Conservation (phyloP, 2,113 vertebrate species). For the Tetraodon nigroviridis region DNA sequence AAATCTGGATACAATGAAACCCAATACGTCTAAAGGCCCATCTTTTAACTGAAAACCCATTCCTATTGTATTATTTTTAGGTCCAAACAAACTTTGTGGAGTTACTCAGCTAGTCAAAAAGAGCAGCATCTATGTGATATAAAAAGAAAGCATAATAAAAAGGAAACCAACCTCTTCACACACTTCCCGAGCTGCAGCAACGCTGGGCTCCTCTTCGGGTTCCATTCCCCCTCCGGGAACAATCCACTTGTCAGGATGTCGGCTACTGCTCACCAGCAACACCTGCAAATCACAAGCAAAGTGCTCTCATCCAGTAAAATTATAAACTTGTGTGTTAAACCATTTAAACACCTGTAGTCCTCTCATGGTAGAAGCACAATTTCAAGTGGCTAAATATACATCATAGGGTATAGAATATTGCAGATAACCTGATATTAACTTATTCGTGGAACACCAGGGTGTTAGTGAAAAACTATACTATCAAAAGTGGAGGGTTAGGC, state of each 20-base stretch:
- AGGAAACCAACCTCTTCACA: conserved; percentile 85
- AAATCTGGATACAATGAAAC: conserved; percentile 54
- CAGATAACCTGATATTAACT: too few relatives aligned
- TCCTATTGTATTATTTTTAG: conserved; percentile 51
- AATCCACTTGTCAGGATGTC: conserved; percentile 96
- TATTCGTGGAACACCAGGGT: too few relatives aligned
- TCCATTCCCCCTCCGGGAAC: conserved; percentile 98
- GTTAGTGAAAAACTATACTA: too few relatives aligned
- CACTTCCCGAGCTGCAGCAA: conserved; percentile 92
- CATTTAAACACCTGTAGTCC: too few relatives aligned
- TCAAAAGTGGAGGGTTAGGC: too few relatives aligned
- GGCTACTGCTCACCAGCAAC: conserved; percentile 94
- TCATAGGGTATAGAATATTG: too few relatives aligned
- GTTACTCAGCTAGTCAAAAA: neutral
- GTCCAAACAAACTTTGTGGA: conserved; percentile 5
- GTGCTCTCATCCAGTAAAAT: neutral
- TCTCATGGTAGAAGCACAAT: too few relatives aligned
- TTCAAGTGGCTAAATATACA: too few relatives aligned
- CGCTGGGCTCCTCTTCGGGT: conserved; percentile 90
- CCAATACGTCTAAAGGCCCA: conserved; percentile 31
- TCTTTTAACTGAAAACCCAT: conserved; percentile 28
- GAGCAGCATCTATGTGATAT: neutral
- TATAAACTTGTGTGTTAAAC: too few relatives aligned
- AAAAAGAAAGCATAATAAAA: neutral
- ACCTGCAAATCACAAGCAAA: conserved; percentile 73